Percentiles rank a stretch among this genome's conserved stretches.
phyloP scores from a whole-genome alignment of 2,113 vertebrate species.

The Oryzias javanicus region DNA sequence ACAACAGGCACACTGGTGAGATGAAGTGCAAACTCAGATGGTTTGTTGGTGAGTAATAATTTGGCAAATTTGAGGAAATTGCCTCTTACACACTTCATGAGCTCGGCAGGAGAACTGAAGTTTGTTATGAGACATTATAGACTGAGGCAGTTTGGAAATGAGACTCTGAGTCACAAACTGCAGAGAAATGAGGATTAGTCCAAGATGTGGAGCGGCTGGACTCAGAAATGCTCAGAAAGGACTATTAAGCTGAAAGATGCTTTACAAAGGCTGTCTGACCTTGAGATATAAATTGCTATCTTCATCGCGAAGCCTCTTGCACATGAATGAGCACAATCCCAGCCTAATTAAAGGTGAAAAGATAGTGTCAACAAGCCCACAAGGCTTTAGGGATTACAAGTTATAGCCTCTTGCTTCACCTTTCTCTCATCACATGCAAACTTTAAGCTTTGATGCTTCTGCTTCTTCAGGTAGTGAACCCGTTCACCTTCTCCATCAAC shows the following conservation, averaged over 20 bases:
- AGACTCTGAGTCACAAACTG: slow-evolving; percentile 35
- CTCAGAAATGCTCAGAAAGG: slow-evolving; percentile 14
- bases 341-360: slow-evolving; percentile 44
- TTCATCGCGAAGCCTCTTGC: slow-evolving; percentile 3
- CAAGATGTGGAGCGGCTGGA: slow-evolving; percentile 13
- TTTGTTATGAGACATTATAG: slow-evolving; percentile 39
- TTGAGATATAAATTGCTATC: slow-evolving; percentile 37
- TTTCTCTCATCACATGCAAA: slow-evolving; percentile 22
- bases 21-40: slow-evolving; percentile 8
- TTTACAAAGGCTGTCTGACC: slow-evolving; percentile 29
- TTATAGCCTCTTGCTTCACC: slow-evolving; percentile 26
- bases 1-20: slow-evolving; percentile 20
- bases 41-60: slow-evolving; percentile 5
- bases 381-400: neutral
- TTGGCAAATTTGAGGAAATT: slow-evolving; percentile 29
- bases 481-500: slow-evolving; percentile 19
- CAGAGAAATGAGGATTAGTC: slow-evolving; percentile 45
- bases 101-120: slow-evolving; percentile 32
- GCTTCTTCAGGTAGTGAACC: slow-evolving; percentile 23
- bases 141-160: slow-evolving; percentile 40
- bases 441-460: slow-evolving; percentile 30
- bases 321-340: slow-evolving; percentile 16
- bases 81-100: slow-evolving; percentile 14
- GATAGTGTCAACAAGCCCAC: slow-evolving; percentile 35
- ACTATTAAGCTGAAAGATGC: slow-evolving; percentile 21